Evolutionary conservation across 2,113 vertebrate species (phyloP).

Genomic region (Petrocephalus microphthalmus): DNA sequence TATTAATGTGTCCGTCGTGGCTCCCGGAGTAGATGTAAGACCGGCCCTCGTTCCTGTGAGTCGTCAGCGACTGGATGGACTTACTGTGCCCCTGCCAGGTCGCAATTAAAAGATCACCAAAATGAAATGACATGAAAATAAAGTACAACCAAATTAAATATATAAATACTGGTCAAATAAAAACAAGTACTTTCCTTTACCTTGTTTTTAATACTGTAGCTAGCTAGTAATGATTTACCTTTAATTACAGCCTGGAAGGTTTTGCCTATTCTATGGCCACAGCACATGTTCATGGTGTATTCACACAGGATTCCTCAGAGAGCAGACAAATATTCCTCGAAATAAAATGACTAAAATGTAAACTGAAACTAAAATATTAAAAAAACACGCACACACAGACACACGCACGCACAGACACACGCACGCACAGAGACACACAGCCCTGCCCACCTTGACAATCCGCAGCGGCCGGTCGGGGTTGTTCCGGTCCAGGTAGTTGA

Average conservation of each 20-base stretch:
- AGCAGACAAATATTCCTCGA: background rate
- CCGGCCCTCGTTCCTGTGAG: slow-evolving; percentile 72
- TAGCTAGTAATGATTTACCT: background rate
- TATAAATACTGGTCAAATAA: background rate
- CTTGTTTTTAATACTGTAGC: too few species aligned
- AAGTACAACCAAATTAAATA: background rate
- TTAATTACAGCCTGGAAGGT: too few species aligned
- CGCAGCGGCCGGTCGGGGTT: slow-evolving; percentile 83
- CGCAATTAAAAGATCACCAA: too few species aligned
- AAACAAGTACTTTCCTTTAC: too few species aligned
- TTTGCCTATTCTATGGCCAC: too few species aligned
- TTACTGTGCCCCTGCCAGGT: slow-evolving; percentile 83
- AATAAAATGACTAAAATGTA: background rate
- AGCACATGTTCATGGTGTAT: too few species aligned
- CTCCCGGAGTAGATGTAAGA: slow-evolving; percentile 87
- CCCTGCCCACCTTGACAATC: slow-evolving; percentile 73
- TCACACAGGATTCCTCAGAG: too few species aligned
- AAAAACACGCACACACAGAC: background rate
- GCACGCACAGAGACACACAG: background rate
- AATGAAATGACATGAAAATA: background rate
- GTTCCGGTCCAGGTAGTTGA: slow-evolving; percentile 95
- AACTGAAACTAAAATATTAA: background rate
- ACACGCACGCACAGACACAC: background rate
- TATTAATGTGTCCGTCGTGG: slow-evolving; percentile 96
- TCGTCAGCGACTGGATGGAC: slow-evolving; percentile 86